phyloP scores from a whole-genome alignment of 1,140 invertebrate species.

The Globodera ellingtonae region DNA sequence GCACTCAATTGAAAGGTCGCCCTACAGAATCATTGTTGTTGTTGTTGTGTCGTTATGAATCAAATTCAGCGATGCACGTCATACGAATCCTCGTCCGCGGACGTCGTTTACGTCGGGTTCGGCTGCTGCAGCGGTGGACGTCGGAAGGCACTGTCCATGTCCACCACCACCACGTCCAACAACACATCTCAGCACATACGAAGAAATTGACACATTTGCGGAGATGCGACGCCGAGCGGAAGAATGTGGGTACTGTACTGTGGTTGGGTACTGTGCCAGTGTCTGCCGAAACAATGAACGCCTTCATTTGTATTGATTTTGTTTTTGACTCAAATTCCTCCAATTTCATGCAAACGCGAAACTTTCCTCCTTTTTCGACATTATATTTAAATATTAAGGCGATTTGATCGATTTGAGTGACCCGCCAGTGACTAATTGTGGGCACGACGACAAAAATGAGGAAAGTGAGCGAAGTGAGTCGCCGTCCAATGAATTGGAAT shows the following conservation, averaged over 20 bases:
- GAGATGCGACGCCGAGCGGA: neutral
- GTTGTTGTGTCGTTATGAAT: too few relatives aligned
- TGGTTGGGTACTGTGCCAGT: neutral
- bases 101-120: too few relatives aligned
- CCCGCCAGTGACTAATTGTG: neutral
- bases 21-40: too few relatives aligned
- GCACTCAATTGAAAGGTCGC: too few relatives aligned
- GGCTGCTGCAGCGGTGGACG: neutral
- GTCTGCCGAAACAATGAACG: too few relatives aligned
- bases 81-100: too few relatives aligned
- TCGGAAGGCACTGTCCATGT: neutral
- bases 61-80: too few relatives aligned
- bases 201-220: neutral
- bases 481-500: neutral
- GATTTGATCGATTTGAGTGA: conserved; percentile 3
- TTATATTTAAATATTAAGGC: neutral
- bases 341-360: too few relatives aligned
- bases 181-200: neutral
- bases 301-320: too few relatives aligned
- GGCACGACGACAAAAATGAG: neutral
- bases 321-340: too few relatives aligned
- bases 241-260: neutral
- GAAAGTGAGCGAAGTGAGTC: neutral
- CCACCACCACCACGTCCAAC: too few relatives aligned
- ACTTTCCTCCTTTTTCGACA: too few relatives aligned